Conservation (phyloP, 2,888 invertebrate species). For the Andricus quercusramuli region DNA sequence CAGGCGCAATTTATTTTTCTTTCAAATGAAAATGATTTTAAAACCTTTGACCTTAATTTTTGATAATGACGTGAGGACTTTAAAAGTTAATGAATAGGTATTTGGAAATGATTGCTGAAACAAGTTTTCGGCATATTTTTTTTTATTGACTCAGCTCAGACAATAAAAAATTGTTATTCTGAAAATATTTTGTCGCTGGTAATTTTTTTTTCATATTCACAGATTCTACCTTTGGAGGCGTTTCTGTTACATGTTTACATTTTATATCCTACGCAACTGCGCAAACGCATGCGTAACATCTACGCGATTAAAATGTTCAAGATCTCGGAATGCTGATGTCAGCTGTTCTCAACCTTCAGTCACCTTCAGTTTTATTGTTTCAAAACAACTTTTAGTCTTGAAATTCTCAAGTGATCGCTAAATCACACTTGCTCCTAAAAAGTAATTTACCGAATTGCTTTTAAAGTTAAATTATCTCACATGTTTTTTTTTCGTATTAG, state of each 20-base stretch:
- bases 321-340: constrained; percentile 5
- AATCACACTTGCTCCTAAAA: background rate
- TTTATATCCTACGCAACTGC: constrained; percentile 8
- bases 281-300: constrained; percentile 23
- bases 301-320: background rate
- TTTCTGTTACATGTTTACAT: constrained; percentile 21
- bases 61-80: background rate
- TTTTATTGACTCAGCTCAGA: background rate
- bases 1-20: background rate
- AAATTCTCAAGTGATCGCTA: background rate
- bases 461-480: background rate
- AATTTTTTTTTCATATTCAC: constrained; percentile 7
- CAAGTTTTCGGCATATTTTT: background rate
- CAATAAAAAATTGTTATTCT: background rate
- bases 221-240: background rate
- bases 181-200: background rate
- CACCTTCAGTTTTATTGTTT: background rate
- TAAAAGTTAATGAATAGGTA: background rate
- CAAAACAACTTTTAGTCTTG: background rate
- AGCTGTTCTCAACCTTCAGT: constrained; percentile 11
- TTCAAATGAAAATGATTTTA: background rate
- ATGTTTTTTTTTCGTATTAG: background rate
- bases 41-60: background rate
- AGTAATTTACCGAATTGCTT: background rate
- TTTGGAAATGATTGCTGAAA: background rate